Conservation (phyloP, 2,888 invertebrate species). For the Platycheirus albimanus region DNA sequence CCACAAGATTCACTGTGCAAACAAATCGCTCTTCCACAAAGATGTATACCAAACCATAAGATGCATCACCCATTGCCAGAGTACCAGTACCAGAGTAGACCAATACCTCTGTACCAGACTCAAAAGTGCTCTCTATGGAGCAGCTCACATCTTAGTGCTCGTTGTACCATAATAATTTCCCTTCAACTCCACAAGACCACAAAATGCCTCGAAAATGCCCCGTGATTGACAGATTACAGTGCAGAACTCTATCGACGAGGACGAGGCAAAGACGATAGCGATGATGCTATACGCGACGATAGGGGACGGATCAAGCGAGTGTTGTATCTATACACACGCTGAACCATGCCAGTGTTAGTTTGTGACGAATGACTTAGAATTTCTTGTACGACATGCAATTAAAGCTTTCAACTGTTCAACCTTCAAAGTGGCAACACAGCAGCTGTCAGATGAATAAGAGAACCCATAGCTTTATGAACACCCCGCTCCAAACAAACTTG, state of each 20-base stretch:
- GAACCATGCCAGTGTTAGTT: too few species aligned
- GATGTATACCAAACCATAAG: constrained; percentile 12
- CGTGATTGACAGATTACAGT: constrained; percentile 73
- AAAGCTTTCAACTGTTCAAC: constrained; percentile 65
- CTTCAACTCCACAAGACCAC: constrained; percentile 44
- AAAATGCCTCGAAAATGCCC: constrained; percentile 32
- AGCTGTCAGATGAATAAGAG: constrained; percentile 32
- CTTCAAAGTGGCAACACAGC: constrained; percentile 60
- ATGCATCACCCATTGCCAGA: constrained; percentile 45
- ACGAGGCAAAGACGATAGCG: too few species aligned
- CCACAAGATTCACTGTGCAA: constrained; percentile 71
- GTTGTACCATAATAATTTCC: constrained; percentile 57
- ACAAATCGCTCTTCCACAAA: constrained; percentile 56
- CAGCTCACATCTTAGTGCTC: constrained; percentile 43
- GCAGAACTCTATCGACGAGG: constrained; percentile 64
- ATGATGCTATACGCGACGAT: too few species aligned
- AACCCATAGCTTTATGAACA: constrained; percentile 61
- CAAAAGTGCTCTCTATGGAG: constrained; percentile 23
- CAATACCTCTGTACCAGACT: too few species aligned
- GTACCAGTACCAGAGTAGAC: too few species aligned
- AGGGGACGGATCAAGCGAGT: constrained; percentile 11
- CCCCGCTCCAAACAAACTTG: constrained; percentile 64
- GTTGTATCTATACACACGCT: neutral
- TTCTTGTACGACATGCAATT: constrained; percentile 67
- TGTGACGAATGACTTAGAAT: constrained; percentile 68